Conservation (phyloP, 2,888 invertebrate genomes). For the Tetragnatha montana region DNA sequence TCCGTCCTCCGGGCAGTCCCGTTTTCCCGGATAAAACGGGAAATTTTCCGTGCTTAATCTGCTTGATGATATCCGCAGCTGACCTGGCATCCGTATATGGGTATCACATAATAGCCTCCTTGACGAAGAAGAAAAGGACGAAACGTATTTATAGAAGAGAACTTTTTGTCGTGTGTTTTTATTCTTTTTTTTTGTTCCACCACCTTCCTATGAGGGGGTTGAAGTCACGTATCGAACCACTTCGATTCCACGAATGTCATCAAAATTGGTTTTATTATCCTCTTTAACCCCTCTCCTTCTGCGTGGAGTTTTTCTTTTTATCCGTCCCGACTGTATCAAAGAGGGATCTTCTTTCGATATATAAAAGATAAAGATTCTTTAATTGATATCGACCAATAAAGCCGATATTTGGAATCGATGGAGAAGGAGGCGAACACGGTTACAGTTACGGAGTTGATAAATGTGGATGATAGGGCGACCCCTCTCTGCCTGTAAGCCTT, state of each 20-base stretch:
- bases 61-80: conserved; percentile 53
- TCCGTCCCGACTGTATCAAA: background rate
- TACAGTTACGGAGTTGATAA: background rate
- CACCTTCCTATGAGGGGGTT: background rate
- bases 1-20: background rate
- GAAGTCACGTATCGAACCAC: conserved; percentile 52
- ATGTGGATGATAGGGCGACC: background rate
- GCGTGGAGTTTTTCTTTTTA: background rate
- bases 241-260: conserved; percentile 53
- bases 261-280: conserved; percentile 46
- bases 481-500: background rate
- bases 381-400: conserved; percentile 30
- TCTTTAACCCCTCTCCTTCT: conserved; percentile 17
- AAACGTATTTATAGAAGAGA: conserved; percentile 42
- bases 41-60: conserved; percentile 65
- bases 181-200: conserved; percentile 7
- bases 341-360: background rate
- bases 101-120: conserved; percentile 43
- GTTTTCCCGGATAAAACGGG: conserved; percentile 29
- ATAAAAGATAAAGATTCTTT: conserved; percentile 4
- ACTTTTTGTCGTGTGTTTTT: conserved; percentile 9
- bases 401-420: conserved; percentile 9
- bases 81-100: conserved; percentile 41
- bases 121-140: conserved; percentile 9
- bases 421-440: background rate